Conservation (phyloP, 1,140 invertebrate genomes). For the Littorina saxatilis region DNA sequence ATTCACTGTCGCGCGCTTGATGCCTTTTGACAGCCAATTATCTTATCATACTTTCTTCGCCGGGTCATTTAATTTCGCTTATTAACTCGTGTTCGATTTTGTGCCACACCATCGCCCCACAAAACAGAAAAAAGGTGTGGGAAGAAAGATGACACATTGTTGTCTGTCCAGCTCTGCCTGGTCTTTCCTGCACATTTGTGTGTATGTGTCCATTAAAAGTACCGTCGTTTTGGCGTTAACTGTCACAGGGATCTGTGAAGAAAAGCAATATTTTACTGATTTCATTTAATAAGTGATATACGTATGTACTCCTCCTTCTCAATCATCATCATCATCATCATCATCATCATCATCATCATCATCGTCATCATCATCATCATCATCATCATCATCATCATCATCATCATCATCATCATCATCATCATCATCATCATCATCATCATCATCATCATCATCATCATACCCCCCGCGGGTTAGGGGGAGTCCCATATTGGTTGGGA, state of each 20-base stretch:
- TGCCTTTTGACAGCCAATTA: slow-evolving; percentile 30
- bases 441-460: no score
- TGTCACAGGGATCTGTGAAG: not conserved
- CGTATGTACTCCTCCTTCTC: not conserved
- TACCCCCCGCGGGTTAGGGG: no score
- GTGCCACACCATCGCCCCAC: not conserved
- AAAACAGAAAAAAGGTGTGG: not conserved
- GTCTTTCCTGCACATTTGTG: not conserved
- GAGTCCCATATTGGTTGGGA: no score
- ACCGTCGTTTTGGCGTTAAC: no score
- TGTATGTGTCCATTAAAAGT: no score
- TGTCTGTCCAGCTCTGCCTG: not conserved
- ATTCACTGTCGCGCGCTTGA: not conserved
- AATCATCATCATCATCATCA: no score
- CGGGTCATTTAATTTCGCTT: not conserved
- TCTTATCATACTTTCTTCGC: slow-evolving; percentile 26
- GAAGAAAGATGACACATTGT: not conserved
- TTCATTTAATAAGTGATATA: not conserved
- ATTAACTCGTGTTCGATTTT: slow-evolving; percentile 6
- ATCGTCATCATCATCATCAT: no score
- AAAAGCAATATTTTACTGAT: not conserved
- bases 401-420: no score
- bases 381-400: no score
- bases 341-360: no score
- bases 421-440: no score